A percentile compares a stretch with the other conserved stretches of the same genome.
Evolutionary conservation across 1,140 invertebrate genomes (phyloP).

Genomic region (Triops cancriformis): DNA sequence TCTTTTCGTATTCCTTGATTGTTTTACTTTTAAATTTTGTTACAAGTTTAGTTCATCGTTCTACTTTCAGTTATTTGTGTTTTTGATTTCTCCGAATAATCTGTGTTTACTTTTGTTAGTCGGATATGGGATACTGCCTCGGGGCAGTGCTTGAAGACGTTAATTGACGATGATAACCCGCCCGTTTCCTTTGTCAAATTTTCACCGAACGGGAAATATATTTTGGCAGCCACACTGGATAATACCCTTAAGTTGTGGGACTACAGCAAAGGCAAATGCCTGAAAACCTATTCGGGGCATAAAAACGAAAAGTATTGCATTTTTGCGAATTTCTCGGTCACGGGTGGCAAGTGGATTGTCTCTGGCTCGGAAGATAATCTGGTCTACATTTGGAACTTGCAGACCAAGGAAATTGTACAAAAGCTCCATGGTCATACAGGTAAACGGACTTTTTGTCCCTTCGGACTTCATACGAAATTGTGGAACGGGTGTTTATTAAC

Average conservation of each 20-base stretch:
- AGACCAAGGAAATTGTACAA: conserved; percentile 98
- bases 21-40: too few relatives aligned
- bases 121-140: conserved; percentile 99
- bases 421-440: conserved; percentile 91
- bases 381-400: conserved; percentile 99
- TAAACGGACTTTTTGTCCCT: too few relatives aligned
- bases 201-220: conserved; percentile 99
- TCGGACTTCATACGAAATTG: too few relatives aligned
- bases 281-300: conserved; percentile 97
- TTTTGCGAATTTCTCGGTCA: conserved; percentile 99
- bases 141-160: conserved; percentile 96
- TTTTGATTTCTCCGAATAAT: too few relatives aligned
- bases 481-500: too few relatives aligned
- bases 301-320: conserved; percentile 99
- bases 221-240: conserved; percentile 93
- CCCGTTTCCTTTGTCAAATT: conserved; percentile 99
- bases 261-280: conserved; percentile 93
- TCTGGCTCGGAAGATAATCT: conserved; percentile 99
- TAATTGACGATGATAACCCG: conserved; percentile 94
- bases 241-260: conserved; percentile 99
- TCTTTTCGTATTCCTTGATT: too few relatives aligned
- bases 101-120: conserved; percentile 47
- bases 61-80: too few relatives aligned
- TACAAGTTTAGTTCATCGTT: too few relatives aligned
- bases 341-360: conserved; percentile 99